phyloP scores from a whole-genome alignment of 2,888 invertebrate genomes.

The Mythimna lalbum region DNA sequence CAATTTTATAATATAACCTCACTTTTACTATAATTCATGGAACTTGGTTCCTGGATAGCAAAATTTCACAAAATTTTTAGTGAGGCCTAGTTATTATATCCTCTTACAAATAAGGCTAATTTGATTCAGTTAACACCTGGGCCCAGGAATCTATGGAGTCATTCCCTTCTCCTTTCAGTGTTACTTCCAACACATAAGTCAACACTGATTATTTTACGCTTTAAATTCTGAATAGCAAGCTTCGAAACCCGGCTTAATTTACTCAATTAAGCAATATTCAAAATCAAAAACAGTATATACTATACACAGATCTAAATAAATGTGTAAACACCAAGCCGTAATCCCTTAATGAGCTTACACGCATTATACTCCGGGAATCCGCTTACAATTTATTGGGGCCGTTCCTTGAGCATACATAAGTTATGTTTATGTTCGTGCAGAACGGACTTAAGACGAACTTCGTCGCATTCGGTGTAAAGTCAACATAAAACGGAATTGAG shows the following conservation, averaged over 20 bases:
- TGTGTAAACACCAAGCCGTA: slow-evolving; percentile 51
- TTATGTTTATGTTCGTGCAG: slow-evolving; percentile 52
- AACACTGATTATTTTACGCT: background rate
- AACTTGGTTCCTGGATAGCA: no score
- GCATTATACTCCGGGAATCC: slow-evolving; percentile 52
- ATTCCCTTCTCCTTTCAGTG: no score
- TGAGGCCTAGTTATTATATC: no score
- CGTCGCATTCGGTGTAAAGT: slow-evolving; percentile 44
- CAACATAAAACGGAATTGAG: slow-evolving; percentile 59
- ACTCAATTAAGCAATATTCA: slow-evolving; percentile 26
- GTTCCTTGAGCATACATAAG: slow-evolving; percentile 48
- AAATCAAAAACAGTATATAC: slow-evolving; percentile 13
- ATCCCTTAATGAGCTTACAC: slow-evolving; percentile 65
- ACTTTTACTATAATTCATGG: no score
- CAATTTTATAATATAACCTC: no score
- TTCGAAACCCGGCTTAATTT: slow-evolving; percentile 6
- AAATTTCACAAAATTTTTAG: no score
- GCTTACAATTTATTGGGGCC: slow-evolving; percentile 65
- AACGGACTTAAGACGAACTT: slow-evolving; percentile 54
- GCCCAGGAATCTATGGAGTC: no score
- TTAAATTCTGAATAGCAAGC: background rate
- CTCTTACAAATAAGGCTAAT: no score
- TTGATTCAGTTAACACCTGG: no score
- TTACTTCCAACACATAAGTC: no score
- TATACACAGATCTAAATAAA: slow-evolving; percentile 42